These are phyloP conservation scores for Microctenopoma steveboyesi DNA, from an alignment of 2,797 vertebrate species.

Conservation along the genomic window DNA sequence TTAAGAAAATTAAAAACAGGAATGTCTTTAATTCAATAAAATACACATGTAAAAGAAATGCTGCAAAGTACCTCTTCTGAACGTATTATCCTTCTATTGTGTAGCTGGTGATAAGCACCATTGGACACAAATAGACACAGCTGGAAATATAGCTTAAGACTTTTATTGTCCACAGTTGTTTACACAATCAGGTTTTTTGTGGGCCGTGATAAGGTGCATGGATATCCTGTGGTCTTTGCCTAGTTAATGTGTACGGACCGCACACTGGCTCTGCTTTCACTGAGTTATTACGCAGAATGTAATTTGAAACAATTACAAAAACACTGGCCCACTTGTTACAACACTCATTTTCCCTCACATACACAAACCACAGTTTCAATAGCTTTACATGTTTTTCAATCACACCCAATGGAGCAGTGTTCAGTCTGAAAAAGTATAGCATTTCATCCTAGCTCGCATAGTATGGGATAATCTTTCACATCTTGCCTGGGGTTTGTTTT, in stretches of 20 bases:
- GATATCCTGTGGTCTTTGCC: slow-evolving; percentile 77
- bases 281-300: slow-evolving; percentile 81
- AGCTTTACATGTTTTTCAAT: slow-evolving; percentile 87
- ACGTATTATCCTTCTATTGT: slow-evolving; percentile 55
- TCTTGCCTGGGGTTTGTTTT: slow-evolving; percentile 88
- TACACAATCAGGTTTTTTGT: slow-evolving; percentile 56
- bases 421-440: slow-evolving; percentile 85
- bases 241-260: slow-evolving; percentile 72
- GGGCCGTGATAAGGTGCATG: slow-evolving; percentile 67
- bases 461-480: slow-evolving; percentile 86
- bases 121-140: slow-evolving; percentile 68
- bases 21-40: slow-evolving; percentile 68
- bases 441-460: slow-evolving; percentile 84
- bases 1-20: slow-evolving; percentile 72
- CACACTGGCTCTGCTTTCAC: slow-evolving; percentile 77
- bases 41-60: slow-evolving; percentile 73
- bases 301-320: slow-evolving; percentile 88
- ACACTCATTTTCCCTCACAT: slow-evolving; percentile 83
- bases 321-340: slow-evolving; percentile 85
- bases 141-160: slow-evolving; percentile 59
- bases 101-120: slow-evolving; percentile 57
- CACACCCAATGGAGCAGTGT: slow-evolving; percentile 85
- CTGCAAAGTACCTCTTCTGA: slow-evolving; percentile 62
- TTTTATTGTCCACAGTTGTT: slow-evolving; percentile 68
- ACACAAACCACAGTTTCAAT: slow-evolving; percentile 86